Evolutionary conservation across 2,888 invertebrate genomes (phyloP), one percentile per base, ranked within the genome.

Genomic region (Leucania comma): DNA sequence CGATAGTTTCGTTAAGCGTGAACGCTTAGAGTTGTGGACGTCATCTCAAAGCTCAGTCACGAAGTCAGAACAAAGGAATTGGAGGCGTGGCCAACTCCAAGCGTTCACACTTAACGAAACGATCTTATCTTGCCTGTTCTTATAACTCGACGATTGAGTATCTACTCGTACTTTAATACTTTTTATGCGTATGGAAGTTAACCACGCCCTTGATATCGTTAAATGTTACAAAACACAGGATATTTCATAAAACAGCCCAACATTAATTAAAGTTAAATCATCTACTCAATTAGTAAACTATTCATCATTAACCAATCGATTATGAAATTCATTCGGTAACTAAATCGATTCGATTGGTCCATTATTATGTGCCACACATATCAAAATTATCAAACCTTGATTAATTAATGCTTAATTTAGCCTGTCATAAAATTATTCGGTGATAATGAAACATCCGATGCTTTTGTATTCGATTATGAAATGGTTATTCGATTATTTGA

Each of bases 331-430:
- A 57, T 70, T 69, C 62, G 61, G 29, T 57, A 63, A 72, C 60
- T 29, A 82, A 77, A 59, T 68, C 59, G 71, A 77, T 77, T 67
- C 62, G 51, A 65, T 82, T 56, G 59, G 48, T 68, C 60, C 66
- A 69, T 67, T 72, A 69, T 67, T 72, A 69, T 59, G 24, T 38
- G 59, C 60, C 56, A 42, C 78, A 62, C 48, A 46, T 65, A 58
- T 46, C 6, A 42, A 42, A 17, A 6, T 42, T 42, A 42, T 42
- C 58, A 56, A 64, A 65, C 69, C 60, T 70, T 68, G 69, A 61
- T 72, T 58, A 70, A 82, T 81, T 62, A 81, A 78, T 46, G 54
- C 38, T 67, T 62, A 42, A 71, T 71, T 81, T 59, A 61, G 32
- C 46, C 59, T 58, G 54, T 76, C 35, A 80, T 75, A 50, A 68